Evolutionary conservation across 2,888 invertebrate genomes (phyloP), one percentile per base, ranked within the genome.

Genomic region (Cataglyphis altisquamis): DNA sequence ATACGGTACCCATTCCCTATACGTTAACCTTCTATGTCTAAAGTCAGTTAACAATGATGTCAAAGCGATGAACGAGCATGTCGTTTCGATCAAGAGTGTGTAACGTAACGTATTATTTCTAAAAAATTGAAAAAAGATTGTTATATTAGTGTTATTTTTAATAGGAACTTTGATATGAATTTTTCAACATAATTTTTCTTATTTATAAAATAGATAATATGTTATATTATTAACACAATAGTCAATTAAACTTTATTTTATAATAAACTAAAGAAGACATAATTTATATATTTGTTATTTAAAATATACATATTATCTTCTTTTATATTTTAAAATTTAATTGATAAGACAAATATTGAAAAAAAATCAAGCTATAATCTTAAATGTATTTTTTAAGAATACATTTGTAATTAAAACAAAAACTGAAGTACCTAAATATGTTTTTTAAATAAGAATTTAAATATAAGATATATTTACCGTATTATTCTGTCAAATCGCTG

Each of bases 81-180:
- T 68, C 0, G 29, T 8, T 45, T 70, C 75, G n/a, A 89, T 83
- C 41, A 89, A n/a, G 3, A 60, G 25, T 4, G 55, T 63, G 3
- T 87, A 89, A 0, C 12, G 77, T 29, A 87, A 82, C 0, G 84
- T 86, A 9, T 70, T 64, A 0, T 62, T 78, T 48, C 89, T 89
- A 68, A 3, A 82, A 87, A 55, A 4, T 21, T 52, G 32, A 25
- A 74, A 72, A 25, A 3, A 4, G 6, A 60, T 25, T 25, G 5
- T 72, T 72, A 72, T 18, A 36, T 29, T 0, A 0, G 12, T 8
- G 0, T 73, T 29, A 73, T 60, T 57, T 45, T 12, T 62, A 41
- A 32, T 2, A 18, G 3, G 8, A 73, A 6, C 41, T 67, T 85
- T 88, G 67, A 4, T 70, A 77, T 62, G n/a, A 73, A 73, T 18